phyloP scores from a whole-genome alignment of 1,140 invertebrate species.

The Anoplolepis gracilipes region DNA sequence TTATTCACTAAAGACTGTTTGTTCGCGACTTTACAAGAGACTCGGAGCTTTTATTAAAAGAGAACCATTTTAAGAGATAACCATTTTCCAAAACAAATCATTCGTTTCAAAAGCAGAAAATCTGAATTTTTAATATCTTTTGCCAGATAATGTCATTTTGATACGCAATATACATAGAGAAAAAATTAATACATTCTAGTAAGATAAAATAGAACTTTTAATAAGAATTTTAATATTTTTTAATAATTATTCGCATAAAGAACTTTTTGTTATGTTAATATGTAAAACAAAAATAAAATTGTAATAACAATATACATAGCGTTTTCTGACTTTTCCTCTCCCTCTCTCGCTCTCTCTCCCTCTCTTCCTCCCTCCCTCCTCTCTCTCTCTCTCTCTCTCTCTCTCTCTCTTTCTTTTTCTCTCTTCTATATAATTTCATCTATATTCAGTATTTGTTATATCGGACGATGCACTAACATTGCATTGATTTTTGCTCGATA shows the following conservation, averaged over 20 bases:
- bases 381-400: neutral
- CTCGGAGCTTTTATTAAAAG: too few species aligned
- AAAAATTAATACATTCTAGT: too few species aligned
- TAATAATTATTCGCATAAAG: neutral
- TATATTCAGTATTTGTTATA: constrained; percentile 23
- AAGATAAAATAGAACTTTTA: too few species aligned
- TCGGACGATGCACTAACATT: neutral
- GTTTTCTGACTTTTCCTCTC: too few species aligned
- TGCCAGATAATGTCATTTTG: neutral
- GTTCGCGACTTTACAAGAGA: neutral
- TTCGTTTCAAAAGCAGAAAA: constrained; percentile 21
- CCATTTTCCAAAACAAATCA: neutral
- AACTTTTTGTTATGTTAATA: too few species aligned
- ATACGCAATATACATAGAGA: too few species aligned
- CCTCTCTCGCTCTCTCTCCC: neutral
- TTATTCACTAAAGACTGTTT: constrained; percentile 1
- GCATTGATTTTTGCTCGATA: too few species aligned
- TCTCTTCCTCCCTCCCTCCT: too few species aligned
- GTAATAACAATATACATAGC: constrained; percentile 9
- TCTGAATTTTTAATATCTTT: constrained; percentile 13
- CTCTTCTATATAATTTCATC: neutral
- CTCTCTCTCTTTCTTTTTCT: neutral
- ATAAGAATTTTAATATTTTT: neutral
- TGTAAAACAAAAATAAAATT: neutral
- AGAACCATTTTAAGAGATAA: neutral